Conservation (phyloP, 1,140 invertebrate species). For the Drosophila tani region DNA sequence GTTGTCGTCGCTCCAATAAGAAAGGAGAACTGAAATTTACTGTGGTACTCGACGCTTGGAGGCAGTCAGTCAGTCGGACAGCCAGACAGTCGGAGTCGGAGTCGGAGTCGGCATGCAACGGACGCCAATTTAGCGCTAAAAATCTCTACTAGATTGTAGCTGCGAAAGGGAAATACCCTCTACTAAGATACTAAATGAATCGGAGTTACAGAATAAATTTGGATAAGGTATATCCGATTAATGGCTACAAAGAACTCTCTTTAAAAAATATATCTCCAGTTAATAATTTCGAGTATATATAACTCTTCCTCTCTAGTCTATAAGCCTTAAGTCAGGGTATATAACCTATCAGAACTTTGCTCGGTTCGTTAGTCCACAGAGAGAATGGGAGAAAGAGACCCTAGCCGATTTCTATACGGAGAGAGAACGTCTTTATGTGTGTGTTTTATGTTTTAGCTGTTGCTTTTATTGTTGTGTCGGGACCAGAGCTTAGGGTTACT, state of each 20-base stretch:
- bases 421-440: conserved; percentile 43
- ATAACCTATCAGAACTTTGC: conserved; percentile 36
- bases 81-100: conserved; percentile 21
- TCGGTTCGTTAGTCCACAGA: conserved; percentile 66
- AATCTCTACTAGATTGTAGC: background rate
- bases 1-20: conserved; percentile 68
- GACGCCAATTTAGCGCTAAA: conserved; percentile 76
- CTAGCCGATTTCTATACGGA: conserved; percentile 35
- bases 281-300: background rate
- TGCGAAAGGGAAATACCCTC: conserved; percentile 22
- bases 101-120: conserved; percentile 57
- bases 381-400: conserved; percentile 39
- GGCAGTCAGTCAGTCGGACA: conserved; percentile 51
- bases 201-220: background rate
- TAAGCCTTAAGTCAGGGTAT: conserved; percentile 12
- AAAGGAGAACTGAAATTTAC: conserved; percentile 39
- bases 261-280: background rate
- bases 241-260: background rate
- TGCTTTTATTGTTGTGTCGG: conserved; percentile 72
- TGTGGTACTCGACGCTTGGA: conserved; percentile 41
- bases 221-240: background rate
- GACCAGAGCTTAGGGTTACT: conserved; percentile 76
- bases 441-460: conserved; percentile 65
- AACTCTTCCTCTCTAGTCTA: no score
- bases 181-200: no score